Evolutionary conservation across 2,113 vertebrate species (phyloP).

Genomic region (Pelmatolapia mariae): DNA sequence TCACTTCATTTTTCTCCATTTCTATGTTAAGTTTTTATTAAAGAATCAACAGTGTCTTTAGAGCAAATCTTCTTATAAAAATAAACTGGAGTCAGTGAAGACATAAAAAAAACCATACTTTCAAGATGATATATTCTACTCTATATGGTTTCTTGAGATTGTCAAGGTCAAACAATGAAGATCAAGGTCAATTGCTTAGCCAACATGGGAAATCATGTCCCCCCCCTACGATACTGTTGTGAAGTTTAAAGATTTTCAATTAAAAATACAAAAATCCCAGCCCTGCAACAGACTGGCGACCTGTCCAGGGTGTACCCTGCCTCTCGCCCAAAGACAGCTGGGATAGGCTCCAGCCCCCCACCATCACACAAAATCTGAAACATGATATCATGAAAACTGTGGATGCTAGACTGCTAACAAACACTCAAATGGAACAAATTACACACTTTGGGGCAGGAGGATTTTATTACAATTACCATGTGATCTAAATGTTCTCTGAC

Average conservation of each 20-base stretch:
- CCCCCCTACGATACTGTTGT: neutral
- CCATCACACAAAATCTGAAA: neutral
- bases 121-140: accelerated
- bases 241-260: neutral
- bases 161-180: neutral
- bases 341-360: too few species aligned
- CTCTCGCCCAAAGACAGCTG: neutral
- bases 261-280: accelerated
- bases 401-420: neutral
- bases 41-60: neutral
- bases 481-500: neutral
- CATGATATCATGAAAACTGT: neutral
- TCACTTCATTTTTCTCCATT: neutral
- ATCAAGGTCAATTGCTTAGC: accelerated
- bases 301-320: accelerated
- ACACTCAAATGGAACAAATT: neutral
- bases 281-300: accelerated
- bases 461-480: neutral
- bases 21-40: neutral
- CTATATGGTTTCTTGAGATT: neutral
- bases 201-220: neutral
- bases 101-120: neutral
- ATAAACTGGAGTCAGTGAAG: neutral
- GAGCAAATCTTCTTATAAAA: neutral
- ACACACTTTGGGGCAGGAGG: neutral